Evolutionary conservation across 1,140 invertebrate species (phyloP).

Genomic region (Yoshiicerus persimilis): DNA sequence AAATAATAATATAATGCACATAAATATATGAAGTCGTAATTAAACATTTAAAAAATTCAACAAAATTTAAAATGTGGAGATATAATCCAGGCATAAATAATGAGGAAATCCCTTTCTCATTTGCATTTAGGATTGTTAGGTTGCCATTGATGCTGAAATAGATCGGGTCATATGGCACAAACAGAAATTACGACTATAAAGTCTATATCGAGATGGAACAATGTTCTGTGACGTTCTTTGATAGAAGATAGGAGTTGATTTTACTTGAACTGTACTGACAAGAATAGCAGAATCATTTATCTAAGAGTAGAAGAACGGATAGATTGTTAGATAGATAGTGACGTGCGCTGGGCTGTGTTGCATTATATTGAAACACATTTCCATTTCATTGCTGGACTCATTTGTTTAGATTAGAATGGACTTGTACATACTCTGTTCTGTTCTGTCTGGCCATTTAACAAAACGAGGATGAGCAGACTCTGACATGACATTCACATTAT

Average conservation of each 20-base stretch:
- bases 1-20: no score
- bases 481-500: constrained; percentile 22
- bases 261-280: not conserved
- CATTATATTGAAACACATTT: not conserved
- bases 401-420: not conserved
- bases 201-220: not conserved
- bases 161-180: not conserved
- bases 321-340: not conserved
- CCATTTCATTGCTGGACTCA: constrained; percentile 11
- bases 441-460: not conserved
- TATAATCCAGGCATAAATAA: not conserved
- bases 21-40: no score
- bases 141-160: not conserved
- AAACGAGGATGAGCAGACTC: constrained; percentile 2
- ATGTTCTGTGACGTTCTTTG: not conserved
- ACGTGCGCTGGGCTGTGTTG: not conserved
- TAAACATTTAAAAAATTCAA: no score
- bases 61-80: no score
- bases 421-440: not conserved
- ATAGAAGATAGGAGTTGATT: not conserved
- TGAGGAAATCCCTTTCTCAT: constrained; percentile 13
- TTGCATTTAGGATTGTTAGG: not conserved
- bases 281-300: not conserved
- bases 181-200: not conserved
- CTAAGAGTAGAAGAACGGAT: not conserved